Percentiles rank a stretch among this genome's conserved stretches.
phyloP scores from a whole-genome alignment of 1,140 invertebrate species.

The Zelostemma sp. region DNA sequence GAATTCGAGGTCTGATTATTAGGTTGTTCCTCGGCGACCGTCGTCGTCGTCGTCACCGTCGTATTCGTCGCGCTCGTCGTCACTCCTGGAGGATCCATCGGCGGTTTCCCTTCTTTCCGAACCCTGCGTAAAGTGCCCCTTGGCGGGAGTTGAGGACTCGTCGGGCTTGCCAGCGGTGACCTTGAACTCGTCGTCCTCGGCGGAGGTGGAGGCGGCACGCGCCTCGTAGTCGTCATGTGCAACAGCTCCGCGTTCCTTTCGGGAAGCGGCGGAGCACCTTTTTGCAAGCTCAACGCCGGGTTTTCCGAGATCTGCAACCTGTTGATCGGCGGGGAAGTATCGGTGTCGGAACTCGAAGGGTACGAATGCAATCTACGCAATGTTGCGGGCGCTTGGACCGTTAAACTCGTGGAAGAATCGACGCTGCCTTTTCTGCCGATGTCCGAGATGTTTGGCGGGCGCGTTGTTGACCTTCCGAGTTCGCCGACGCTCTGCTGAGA shows the following conservation, averaged over 20 bases:
- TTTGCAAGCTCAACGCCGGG: slow-evolving; percentile 70
- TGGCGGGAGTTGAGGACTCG: slow-evolving; percentile 74
- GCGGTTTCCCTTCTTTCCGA: slow-evolving; percentile 53
- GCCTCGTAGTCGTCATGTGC: slow-evolving; percentile 74
- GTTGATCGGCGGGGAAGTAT: slow-evolving; percentile 76
- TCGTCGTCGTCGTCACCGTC: slow-evolving; percentile 63
- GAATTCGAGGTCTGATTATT: slow-evolving; percentile 71
- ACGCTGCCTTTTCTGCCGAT: slow-evolving; percentile 73
- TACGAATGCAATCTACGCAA: slow-evolving; percentile 81
- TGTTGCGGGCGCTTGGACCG: slow-evolving; percentile 63
- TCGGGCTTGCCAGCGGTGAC: slow-evolving; percentile 85
- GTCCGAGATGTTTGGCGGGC: slow-evolving; percentile 66
- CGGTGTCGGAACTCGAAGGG: slow-evolving; percentile 81
- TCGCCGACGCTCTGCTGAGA: slow-evolving; percentile 59
- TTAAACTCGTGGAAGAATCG: slow-evolving; percentile 67
- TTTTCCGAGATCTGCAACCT: slow-evolving; percentile 62
- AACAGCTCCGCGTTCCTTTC: slow-evolving; percentile 81
- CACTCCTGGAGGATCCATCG: slow-evolving; percentile 66
- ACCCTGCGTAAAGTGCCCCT: slow-evolving; percentile 52
- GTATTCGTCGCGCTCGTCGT: slow-evolving; percentile 79
- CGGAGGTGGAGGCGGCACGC: slow-evolving; percentile 88
- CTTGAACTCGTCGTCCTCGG: slow-evolving; percentile 86
- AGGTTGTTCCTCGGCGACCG: slow-evolving; percentile 29
- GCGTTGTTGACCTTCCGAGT: slow-evolving; percentile 53
- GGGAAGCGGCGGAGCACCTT: slow-evolving; percentile 81